Evolutionary conservation across 2,113 vertebrate genomes (phyloP).

Genomic region (Anser brachyrhynchus): DNA sequence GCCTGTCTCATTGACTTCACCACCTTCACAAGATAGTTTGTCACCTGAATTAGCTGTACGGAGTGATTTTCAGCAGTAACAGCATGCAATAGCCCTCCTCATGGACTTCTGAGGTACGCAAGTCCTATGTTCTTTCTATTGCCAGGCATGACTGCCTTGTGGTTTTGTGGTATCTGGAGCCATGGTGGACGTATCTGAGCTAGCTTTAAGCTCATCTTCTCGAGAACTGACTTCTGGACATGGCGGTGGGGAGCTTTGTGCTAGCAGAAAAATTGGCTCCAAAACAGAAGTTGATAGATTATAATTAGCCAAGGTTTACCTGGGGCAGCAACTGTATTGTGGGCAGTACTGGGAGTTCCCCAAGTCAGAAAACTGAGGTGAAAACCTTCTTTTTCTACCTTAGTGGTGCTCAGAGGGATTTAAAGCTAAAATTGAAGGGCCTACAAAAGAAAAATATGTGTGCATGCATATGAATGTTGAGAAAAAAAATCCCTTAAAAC

Average conservation of each 20-base stretch:
- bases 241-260: background rate
- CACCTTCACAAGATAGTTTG: background rate
- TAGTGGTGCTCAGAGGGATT: background rate
- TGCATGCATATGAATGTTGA: background rate
- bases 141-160: background rate
- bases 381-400: background rate
- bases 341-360: background rate
- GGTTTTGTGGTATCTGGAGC: background rate
- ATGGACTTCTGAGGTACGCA: background rate
- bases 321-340: background rate
- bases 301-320: background rate
- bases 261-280: background rate
- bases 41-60: background rate
- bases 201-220: background rate
- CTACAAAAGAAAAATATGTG: background rate
- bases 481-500: background rate
- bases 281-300: background rate
- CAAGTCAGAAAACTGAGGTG: background rate
- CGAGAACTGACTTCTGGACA: background rate
- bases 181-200: background rate
- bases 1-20: constrained; percentile 8
- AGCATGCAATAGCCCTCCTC: background rate
- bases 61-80: background rate
- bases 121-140: background rate
- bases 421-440: background rate